Base-by-base conservation (phyloP, 1,140 invertebrate species). In the Dinoponera quadriceps region DNA sequence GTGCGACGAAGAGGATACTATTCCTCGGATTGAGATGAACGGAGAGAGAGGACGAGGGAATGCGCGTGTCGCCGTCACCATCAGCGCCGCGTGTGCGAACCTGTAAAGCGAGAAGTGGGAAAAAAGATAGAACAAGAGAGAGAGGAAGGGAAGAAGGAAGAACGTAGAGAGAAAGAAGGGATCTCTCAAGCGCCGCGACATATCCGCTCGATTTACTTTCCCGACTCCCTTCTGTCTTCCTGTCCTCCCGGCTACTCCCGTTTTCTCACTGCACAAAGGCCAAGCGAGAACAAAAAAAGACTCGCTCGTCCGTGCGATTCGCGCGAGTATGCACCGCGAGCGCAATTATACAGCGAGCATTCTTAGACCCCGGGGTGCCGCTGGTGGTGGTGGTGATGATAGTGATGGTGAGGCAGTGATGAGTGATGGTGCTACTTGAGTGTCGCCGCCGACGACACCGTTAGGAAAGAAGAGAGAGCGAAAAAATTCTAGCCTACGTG, bases 191-290 rank as follows among this genome's bases (percentile, higher is more conserved):
- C 86, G 84, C 83, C 88, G 78, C 85, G 84, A 82, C 77, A 83
- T 85, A 85, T 85, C 84, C 84, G 84, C 86, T 85, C 83, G 84
- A 90, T 89, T 88, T 87, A 88, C 85, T 88, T 86, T 89, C 89
- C 73, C 83, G 81, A 63, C 83, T 90, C 85, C 82, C 85, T 88
- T 62, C 88, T 82, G 77, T 82, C 84, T 84, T 87, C 85, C 78
- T 84, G 85, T 82, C 75, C 81, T 87, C 72, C 54, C 86, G 83
- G 87, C 77, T 63, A 85, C 77, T 60, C 81, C 68, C 69, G 69
- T 75, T 81, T 84, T 84, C 83, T 84, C 85, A 83, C 63, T 69
- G 82, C 85, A 84, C 82, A 84, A 84, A 84, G 74, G 85, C 82
- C 71, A 51, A 33, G 63, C 66, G 82, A 65, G 80, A 63, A 75